These are phyloP conservation scores for Manis crassicaudata DNA, from an alignment of 2,797 vertebrate genomes.

Conservation along the genomic window DNA sequence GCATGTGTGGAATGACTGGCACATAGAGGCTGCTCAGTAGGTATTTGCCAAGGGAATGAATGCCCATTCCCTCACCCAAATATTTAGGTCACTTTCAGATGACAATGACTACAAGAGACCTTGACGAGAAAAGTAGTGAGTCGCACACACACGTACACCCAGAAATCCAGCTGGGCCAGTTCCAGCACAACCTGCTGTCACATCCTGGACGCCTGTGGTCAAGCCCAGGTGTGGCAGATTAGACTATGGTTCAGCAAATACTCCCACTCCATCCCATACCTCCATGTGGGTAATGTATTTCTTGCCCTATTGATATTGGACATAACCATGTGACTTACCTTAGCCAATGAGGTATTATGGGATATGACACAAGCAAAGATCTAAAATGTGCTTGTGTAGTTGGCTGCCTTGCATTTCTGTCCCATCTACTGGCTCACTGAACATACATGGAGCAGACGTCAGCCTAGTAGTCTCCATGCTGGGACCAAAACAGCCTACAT, in stretches of 20 bases:
- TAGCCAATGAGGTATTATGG: not conserved
- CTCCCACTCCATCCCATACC: too few species aligned
- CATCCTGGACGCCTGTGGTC: not conserved
- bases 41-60: not conserved
- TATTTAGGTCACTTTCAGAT: not conserved
- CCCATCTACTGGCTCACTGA: not conserved
- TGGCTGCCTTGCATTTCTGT: not conserved
- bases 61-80: not conserved
- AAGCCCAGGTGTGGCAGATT: not conserved
- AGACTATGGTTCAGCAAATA: too few species aligned
- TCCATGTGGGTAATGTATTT: not conserved
- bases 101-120: not conserved
- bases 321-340: not conserved
- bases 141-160: not conserved
- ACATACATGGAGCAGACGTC: fast-evolving
- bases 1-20: not conserved
- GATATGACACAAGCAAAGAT: not conserved
- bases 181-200: not conserved
- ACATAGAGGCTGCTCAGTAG: fast-evolving
- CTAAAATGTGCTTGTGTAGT: too few species aligned
- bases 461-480: not conserved
- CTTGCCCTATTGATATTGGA: not conserved
- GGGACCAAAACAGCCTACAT: not conserved
- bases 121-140: not conserved
- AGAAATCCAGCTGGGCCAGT: not conserved